A percentile compares a stretch with the other conserved stretches of the same genome.
phyloP scores from a whole-genome alignment of 2,797 vertebrate genomes.

The Nyctibius grandis region DNA sequence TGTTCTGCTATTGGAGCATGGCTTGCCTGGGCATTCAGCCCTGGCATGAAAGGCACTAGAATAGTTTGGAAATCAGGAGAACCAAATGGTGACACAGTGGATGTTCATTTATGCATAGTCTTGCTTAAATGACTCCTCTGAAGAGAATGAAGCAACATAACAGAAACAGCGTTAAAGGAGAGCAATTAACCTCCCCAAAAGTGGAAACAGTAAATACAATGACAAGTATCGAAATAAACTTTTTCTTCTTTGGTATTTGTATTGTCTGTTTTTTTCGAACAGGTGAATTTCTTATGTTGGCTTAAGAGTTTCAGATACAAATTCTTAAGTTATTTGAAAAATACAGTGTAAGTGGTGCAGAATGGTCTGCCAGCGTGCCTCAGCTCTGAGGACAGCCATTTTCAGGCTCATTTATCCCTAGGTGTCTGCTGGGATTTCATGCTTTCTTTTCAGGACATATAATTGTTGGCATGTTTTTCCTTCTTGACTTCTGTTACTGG shows the following conservation, averaged over 20 bases:
- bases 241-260: background rate
- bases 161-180: background rate
- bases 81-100: conserved; percentile 14
- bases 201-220: background rate
- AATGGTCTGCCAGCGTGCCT: background rate
- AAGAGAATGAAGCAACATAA: background rate
- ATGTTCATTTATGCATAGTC: conserved; percentile 9
- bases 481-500: conserved; percentile 4
- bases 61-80: conserved; percentile 8
- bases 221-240: background rate
- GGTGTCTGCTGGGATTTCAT: background rate
- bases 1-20: background rate
- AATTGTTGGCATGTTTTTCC: background rate
- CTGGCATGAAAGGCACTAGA: background rate
- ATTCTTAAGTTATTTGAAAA: background rate
- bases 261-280: background rate
- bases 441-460: background rate
- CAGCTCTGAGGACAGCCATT: background rate
- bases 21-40: conserved; percentile 45
- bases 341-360: background rate
- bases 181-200: background rate
- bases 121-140: background rate
- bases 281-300: background rate
- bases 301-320: background rate
- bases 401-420: background rate